Base-by-base conservation (phyloP, 2,888 invertebrate species). In the Zaprionus bogoriensis region DNA sequence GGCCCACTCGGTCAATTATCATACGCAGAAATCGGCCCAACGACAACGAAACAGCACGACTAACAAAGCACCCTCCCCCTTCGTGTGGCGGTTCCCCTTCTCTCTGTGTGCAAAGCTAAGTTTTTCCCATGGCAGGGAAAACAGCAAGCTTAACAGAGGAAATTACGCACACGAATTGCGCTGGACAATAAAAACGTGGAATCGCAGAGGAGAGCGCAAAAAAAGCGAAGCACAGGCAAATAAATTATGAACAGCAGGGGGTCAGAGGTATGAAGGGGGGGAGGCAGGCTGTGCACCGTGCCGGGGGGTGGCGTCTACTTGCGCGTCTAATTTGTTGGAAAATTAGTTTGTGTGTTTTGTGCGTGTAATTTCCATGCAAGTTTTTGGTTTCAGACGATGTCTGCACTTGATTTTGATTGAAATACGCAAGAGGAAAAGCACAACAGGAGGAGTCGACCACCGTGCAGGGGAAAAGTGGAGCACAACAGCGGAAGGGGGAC, bases 101-200 rank as follows among this genome's bases (percentile, higher is more conserved):
- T n/a, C n/a, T n/a, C n/a, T n/a, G n/a, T n/a, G n/a, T n/a, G n/a
- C n/a, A n/a, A n/a, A n/a, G n/a, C 46, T 46, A 54, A 45, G 75
- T 69, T 81, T 73, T 78, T 68, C 64, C 64, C 67, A 65, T 55
- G 63, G 38, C 32, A 7, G 32, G 9, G 32, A 36, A 36, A 36
- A 61, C 51, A 55, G 41, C 19, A 57, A 63, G 50, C 63, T 62
- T 60, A 83, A 76, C 76, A 77, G 67, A 62, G 73, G 62, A 75
- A 80, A 80, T 81, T 77, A 83, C 78, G 81, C 83, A 81, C 81
- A 83, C 81, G 81, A 81, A 81, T 76, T 76, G 66, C 74, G 78
- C 74, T 78, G 81, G 84, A 76, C 84, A 81, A 83, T 80, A 77
- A 79, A 72, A 70, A 70, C n/a, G 32, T 17, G 14, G 9, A 36